Conservation (phyloP, 2,113 vertebrate species). For the Chauna torquata region DNA sequence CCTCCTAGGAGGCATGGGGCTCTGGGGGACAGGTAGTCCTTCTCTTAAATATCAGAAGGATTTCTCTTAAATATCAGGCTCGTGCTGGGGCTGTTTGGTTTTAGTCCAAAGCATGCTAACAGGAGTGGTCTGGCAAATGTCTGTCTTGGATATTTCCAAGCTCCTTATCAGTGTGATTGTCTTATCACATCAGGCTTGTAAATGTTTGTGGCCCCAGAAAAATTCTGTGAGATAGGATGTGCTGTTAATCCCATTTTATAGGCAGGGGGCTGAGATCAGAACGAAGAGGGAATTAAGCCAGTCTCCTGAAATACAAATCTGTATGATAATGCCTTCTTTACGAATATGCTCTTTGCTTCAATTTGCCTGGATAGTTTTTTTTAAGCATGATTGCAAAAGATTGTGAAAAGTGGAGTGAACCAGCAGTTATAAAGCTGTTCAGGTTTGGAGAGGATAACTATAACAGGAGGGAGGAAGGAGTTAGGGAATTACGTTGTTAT, state of each 20-base stretch:
- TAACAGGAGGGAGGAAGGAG: neutral
- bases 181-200: neutral
- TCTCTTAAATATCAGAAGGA: neutral
- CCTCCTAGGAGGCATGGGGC: accelerated
- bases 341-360: neutral
- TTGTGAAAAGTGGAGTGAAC: neutral
- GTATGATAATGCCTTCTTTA: neutral
- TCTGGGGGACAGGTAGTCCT: neutral
- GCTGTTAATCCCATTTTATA: neutral
- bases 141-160: neutral
- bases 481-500: neutral
- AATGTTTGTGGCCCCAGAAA: neutral
- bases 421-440: neutral
- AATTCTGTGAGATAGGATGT: neutral
- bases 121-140: neutral
- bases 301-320: neutral
- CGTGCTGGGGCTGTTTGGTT: neutral
- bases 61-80: neutral
- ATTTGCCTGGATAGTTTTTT: neutral
- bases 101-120: neutral
- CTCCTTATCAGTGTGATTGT: neutral
- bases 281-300: neutral
- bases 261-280: neutral
- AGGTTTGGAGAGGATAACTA: neutral
- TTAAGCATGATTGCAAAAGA: neutral